A percentile compares a stretch with the other conserved stretches of the same genome.
Conservation (phyloP, 2,797 vertebrate genomes). For the Nyctalus aviator region DNA sequence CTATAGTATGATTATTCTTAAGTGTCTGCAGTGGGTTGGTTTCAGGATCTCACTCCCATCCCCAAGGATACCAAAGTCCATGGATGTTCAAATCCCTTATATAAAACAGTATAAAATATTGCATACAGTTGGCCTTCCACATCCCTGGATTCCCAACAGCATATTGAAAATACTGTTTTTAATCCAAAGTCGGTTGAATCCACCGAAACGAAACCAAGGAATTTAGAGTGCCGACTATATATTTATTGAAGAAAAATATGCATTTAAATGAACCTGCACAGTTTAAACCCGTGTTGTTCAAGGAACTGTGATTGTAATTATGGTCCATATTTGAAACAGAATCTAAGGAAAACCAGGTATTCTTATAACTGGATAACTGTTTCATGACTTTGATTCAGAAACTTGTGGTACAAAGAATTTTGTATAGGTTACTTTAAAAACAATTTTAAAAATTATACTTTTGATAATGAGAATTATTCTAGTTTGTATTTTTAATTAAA, state of each 20-base stretch:
- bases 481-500: slow-evolving; percentile 20
- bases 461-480: slow-evolving; percentile 42
- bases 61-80: background rate
- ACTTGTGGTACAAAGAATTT: slow-evolving; percentile 52
- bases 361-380: slow-evolving; percentile 1
- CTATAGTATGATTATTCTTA: background rate
- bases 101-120: background rate
- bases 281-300: background rate
- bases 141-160: background rate
- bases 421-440: background rate
- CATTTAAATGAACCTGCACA: background rate
- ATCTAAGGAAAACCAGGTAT: slow-evolving; percentile 40
- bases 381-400: slow-evolving; percentile 55
- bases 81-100: background rate
- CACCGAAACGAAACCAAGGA: background rate
- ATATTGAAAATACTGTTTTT: background rate
- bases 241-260: background rate
- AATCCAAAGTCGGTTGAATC: background rate
- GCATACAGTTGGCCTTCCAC: background rate
- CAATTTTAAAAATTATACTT: background rate
- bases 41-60: background rate
- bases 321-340: slow-evolving; percentile 42
- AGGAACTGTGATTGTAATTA: slow-evolving; percentile 44
- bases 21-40: background rate
- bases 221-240: background rate